phyloP scores from a whole-genome alignment of 2,113 vertebrate genomes.

The Glaucomys volans region DNA sequence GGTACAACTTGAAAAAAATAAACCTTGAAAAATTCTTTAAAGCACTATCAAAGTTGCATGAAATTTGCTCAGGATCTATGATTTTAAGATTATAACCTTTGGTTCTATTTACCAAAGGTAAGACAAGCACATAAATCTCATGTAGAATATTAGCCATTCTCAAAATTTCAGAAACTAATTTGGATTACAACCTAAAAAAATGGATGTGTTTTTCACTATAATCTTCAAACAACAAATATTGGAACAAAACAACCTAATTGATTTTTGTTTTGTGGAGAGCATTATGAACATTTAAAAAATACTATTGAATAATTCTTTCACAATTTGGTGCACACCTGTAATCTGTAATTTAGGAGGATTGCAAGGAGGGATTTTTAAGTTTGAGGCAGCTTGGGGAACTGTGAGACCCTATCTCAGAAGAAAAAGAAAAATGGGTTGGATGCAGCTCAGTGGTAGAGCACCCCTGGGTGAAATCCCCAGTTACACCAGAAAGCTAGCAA shows the following conservation, averaged over 20 bases:
- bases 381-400: too few relatives aligned
- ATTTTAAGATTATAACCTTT: not conserved
- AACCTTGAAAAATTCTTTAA: conserved; percentile 18
- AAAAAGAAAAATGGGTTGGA: too few relatives aligned
- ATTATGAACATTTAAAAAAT: conserved; percentile 65
- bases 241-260: conserved; percentile 11
- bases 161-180: conserved; percentile 20
- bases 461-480: too few relatives aligned
- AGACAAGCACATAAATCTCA: not conserved
- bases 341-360: too few relatives aligned
- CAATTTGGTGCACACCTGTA: conserved; percentile 1
- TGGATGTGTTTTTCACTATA: conserved; percentile 56
- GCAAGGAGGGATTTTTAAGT: too few relatives aligned
- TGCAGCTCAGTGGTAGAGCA: too few relatives aligned
- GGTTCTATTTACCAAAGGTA: not conserved
- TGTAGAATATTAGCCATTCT: not conserved
- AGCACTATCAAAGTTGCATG: not conserved
- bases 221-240: conserved; percentile 62
- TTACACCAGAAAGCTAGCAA: too few relatives aligned
- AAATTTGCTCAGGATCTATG: not conserved
- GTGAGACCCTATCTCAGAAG: too few relatives aligned
- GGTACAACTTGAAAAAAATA: not conserved
- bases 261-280: conserved; percentile 21
- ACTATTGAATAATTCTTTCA: conserved; percentile 67
- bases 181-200: not conserved